Evolutionary conservation across 2,888 invertebrate genomes (phyloP).

Genomic region (Ophion slaviceki): DNA sequence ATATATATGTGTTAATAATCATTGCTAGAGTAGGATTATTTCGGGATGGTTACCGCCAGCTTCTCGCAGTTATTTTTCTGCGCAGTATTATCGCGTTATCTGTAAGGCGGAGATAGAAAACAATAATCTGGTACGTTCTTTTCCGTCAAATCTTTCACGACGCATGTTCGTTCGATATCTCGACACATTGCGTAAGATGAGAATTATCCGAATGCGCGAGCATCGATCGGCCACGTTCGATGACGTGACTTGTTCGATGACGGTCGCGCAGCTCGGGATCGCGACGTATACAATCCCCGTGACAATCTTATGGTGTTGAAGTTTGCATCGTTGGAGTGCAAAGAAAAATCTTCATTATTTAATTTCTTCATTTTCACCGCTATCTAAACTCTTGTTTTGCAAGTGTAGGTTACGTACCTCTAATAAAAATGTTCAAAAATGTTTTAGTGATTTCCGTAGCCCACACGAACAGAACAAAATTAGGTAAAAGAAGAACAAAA

Average conservation of each 20-base stretch:
- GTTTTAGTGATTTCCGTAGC: too few species aligned
- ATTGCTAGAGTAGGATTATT: slow-evolving; percentile 1
- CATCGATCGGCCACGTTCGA: not conserved
- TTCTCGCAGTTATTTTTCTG: not conserved
- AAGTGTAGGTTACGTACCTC: too few species aligned
- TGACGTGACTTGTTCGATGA: not conserved
- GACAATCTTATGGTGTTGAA: not conserved
- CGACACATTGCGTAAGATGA: not conserved
- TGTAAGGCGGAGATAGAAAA: not conserved
- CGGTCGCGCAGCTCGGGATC: too few species aligned
- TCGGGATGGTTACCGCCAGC: not conserved
- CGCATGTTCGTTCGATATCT: not conserved
- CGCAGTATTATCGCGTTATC: not conserved
- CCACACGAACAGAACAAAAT: too few species aligned
- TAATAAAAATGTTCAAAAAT: too few species aligned
- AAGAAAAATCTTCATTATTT: too few species aligned
- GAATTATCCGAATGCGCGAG: not conserved
- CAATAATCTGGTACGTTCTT: slow-evolving; percentile 5
- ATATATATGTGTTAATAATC: slow-evolving; percentile 11
- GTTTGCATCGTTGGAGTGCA: not conserved
- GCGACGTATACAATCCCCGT: not conserved
- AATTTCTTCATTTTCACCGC: too few species aligned
- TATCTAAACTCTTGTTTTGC: too few species aligned
- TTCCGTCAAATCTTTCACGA: not conserved
- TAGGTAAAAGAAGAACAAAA: too few species aligned